phyloP scores from a whole-genome alignment of 1,140 invertebrate genomes.

The Periplaneta americana region DNA sequence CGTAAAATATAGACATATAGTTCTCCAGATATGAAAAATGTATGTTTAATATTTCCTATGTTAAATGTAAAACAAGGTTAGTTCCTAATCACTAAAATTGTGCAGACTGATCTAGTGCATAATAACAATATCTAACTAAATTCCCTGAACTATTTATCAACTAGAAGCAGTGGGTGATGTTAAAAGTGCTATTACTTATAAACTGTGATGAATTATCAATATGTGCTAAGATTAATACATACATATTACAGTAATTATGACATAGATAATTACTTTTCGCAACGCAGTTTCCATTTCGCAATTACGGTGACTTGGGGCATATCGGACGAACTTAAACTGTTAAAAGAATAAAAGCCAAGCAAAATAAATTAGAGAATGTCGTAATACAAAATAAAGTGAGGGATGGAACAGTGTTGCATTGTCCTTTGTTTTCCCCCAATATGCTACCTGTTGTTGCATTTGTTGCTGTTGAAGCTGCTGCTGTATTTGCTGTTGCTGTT shows the following conservation, averaged over 20 bases:
- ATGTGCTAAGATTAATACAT: background rate
- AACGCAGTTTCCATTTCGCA: background rate
- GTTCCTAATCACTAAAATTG: too few species aligned
- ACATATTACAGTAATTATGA: background rate
- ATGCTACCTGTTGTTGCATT: slow-evolving; percentile 12
- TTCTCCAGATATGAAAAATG: too few species aligned
- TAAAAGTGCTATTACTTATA: background rate
- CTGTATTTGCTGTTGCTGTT: slow-evolving; percentile 14
- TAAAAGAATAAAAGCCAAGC: background rate
- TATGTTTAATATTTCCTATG: too few species aligned
- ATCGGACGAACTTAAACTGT: background rate
- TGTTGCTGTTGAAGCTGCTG: slow-evolving; percentile 15
- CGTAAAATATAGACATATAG: too few species aligned
- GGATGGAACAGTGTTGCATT: background rate
- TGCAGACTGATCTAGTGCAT: too few species aligned
- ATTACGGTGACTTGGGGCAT: background rate
- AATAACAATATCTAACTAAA: too few species aligned
- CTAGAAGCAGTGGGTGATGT: background rate
- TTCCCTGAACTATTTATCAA: background rate
- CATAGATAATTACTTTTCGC: background rate
- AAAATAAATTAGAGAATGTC: background rate
- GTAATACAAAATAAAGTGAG: background rate
- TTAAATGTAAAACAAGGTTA: too few species aligned
- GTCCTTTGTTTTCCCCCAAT: background rate
- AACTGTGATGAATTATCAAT: background rate